Evolutionary conservation across 1,140 invertebrate genomes (phyloP).

Genomic region (Thalassaphorura encarpata): DNA sequence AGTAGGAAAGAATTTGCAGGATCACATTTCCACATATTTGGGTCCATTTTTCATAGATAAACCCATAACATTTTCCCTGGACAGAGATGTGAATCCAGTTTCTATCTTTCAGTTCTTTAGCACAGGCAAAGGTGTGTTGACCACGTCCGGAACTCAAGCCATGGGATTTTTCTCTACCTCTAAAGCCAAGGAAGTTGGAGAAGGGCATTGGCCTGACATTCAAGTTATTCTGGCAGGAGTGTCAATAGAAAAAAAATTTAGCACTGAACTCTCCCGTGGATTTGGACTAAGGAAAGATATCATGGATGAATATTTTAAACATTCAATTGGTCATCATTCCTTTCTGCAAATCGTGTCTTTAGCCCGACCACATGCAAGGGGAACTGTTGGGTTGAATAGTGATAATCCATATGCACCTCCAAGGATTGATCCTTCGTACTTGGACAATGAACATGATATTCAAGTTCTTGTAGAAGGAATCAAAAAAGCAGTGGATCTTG

Average conservation of each 20-base stretch:
- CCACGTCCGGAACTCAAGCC: conserved; percentile 4
- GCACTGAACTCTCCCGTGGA: neutral
- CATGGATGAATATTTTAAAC: neutral
- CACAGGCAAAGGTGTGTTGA: conserved; percentile 15
- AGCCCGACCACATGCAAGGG: conserved; percentile 10
- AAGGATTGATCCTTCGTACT: conserved; percentile 21
- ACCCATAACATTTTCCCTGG: conserved; percentile 2
- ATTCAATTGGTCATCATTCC: conserved; percentile 6
- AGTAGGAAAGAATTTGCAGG: conserved; percentile 36
- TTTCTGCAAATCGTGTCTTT: conserved; percentile 18
- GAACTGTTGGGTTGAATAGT: conserved; percentile 2
- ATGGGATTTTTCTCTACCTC: conserved; percentile 1
- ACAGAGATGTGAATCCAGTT: conserved; percentile 5
- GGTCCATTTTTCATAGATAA: conserved; percentile 21
- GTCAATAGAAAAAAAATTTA: neutral
- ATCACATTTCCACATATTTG: conserved; percentile 34
- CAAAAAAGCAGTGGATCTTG: conserved; percentile 13
- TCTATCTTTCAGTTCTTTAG: conserved; percentile 9
- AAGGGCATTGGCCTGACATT: conserved; percentile 9
- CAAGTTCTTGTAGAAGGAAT: conserved; percentile 12
- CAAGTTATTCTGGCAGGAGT: conserved; percentile 3
- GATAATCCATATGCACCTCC: neutral
- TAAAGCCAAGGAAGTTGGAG: neutral
- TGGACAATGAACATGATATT: conserved; percentile 15
- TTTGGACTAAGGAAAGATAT: neutral